Evolutionary conservation across 1,140 invertebrate species (phyloP), one percentile per base, ranked within the genome.

Genomic region (Aricia agestis): DNA sequence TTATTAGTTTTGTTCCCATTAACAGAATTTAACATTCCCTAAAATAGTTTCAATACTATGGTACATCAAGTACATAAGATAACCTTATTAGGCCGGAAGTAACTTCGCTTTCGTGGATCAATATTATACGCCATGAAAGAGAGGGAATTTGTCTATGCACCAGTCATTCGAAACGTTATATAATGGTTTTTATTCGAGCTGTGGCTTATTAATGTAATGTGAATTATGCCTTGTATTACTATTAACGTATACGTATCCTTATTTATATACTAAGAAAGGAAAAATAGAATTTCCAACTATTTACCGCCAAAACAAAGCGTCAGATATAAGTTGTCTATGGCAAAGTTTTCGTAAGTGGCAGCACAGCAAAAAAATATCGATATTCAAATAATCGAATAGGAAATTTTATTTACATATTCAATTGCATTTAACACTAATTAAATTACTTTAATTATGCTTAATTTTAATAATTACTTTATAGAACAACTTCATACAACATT

Each of bases 31-130:
- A 36, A 18, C n/a, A 63, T 45, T 52, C 36, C 57, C 42, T 41
- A 57, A 71, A 58, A 42, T 58, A 17, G 9, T 25, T n/a, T 25
- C 9, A 6, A 63, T 63, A 6, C 11, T 63, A 10, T 66, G 74
- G 58, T 74, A 67, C 72, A 32, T 71, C 75, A 75, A 74, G 58
- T 74, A 67, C 72, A 32, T 71, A 76, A 75, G 76, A 78, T 80
- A 80, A 76, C 74, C 69, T 70, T 59, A 74, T 69, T 67, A 58
- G 32, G 76, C 78, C 78, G 78, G 78, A 80, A 76, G 76, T 78
- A 73, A 66, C 76, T 72, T 74, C 76, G 76, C 74, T 74, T 69
- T 69, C 69, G 61, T 73, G 76, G 78, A 80, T 80, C 78, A 75
- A 80, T 80, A 77, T 67, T 4, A 13, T 52, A 11, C 13, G 13